These are phyloP conservation scores for Amblyjoppa proteus DNA, from an alignment of 2,888 invertebrate species.

Conservation along the genomic window DNA sequence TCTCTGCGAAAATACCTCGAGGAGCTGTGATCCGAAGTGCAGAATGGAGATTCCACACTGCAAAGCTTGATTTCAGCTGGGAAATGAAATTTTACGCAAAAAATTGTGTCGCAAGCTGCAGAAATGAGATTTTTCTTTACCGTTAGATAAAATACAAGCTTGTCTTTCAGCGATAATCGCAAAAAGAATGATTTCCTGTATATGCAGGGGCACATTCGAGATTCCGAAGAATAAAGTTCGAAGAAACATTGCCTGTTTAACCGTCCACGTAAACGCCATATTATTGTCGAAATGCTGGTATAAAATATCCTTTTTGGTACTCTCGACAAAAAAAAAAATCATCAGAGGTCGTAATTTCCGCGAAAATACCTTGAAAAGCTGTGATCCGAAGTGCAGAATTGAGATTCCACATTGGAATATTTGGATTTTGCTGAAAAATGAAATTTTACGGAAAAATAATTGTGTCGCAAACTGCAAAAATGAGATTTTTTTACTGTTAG, in stretches of 20 bases:
- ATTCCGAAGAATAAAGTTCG: no score
- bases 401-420: background rate
- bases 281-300: no score
- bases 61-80: background rate
- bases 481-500: background rate
- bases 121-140: background rate
- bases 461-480: background rate
- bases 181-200: background rate
- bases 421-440: background rate
- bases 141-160: background rate
- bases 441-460: background rate
- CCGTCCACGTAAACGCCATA: no score
- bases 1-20: background rate
- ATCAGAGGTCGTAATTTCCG: background rate
- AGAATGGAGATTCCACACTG: background rate
- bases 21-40: background rate
- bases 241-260: no score
- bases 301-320: slow-evolving; percentile 6
- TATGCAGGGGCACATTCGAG: no score
- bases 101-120: background rate
- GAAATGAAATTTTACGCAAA: background rate
- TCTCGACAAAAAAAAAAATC: background rate
- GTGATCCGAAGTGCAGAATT: background rate
- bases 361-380: background rate
- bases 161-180: background rate